Evolutionary conservation across 2,113 vertebrate species (phyloP).

Genomic region (Ancistrus triradiatus): DNA sequence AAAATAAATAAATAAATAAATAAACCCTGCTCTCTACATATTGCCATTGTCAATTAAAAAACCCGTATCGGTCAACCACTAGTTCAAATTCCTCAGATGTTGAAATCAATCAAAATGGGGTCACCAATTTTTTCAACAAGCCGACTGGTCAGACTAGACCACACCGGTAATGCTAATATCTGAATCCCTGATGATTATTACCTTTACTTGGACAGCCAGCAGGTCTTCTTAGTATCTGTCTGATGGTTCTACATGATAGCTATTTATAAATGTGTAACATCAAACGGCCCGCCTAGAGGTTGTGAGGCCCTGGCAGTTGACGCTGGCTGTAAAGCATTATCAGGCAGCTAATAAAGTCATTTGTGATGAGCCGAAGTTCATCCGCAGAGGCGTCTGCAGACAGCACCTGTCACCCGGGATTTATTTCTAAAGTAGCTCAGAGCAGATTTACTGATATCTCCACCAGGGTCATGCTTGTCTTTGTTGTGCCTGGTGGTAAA

Average conservation of each 20-base stretch:
- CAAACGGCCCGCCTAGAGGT: constrained; percentile 56
- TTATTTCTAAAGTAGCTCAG: constrained; percentile 13
- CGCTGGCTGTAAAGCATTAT: constrained; percentile 74
- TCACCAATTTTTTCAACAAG: too few relatives aligned
- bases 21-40: too few relatives aligned
- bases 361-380: constrained; percentile 81
- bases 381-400: constrained; percentile 39
- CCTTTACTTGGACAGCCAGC: constrained; percentile 4
- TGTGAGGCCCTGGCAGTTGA: constrained; percentile 50
- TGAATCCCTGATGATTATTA: constrained; percentile 14
- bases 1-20: too few relatives aligned
- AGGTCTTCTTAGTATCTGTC: constrained; percentile 39
- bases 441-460: constrained; percentile 1
- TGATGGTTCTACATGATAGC: constrained; percentile 64
- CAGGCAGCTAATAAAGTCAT: constrained; percentile 73
- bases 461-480: not conserved
- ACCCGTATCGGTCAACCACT: too few relatives aligned
- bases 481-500: not conserved
- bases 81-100: too few relatives aligned
- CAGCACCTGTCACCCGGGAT: constrained; percentile 41
- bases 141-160: constrained; percentile 9
- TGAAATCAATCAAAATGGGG: too few relatives aligned
- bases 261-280: constrained; percentile 61
- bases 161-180: constrained; percentile 5
- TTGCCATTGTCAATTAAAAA: too few relatives aligned